Evolutionary conservation across 2,888 invertebrate species (phyloP).

Genomic region (Willowsia nigromaculata): DNA sequence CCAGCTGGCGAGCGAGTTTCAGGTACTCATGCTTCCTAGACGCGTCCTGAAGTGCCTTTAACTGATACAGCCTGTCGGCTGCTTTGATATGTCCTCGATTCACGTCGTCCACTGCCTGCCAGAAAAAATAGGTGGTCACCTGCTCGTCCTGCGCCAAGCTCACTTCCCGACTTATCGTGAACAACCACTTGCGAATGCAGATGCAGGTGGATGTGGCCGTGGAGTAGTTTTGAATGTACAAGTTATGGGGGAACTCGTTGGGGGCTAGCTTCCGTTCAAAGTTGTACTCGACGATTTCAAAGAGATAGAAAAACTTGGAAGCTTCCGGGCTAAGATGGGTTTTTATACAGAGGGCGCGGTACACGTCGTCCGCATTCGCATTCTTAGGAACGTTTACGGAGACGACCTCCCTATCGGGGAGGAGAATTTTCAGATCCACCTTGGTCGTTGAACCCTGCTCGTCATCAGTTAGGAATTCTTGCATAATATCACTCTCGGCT

Average conservation of each 20-base stretch:
- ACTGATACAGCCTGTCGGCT: conserved; percentile 94
- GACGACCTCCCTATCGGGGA: conserved; percentile 94
- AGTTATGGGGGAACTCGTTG: conserved; percentile 96
- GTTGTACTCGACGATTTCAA: conserved; percentile 98
- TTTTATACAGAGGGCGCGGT: conserved; percentile 91
- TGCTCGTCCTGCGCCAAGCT: conserved; percentile 86
- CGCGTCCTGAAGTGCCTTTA: conserved; percentile 95
- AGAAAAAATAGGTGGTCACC: conserved; percentile 92
- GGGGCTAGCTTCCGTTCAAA: conserved; percentile 96
- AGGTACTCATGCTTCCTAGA: conserved; percentile 93
- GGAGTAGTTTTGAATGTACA: conserved; percentile 99
- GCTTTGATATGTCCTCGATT: conserved; percentile 89
- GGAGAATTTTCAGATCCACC: conserved; percentile 86
- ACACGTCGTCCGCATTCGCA: conserved; percentile 94
- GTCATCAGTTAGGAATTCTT: conserved; percentile 97
- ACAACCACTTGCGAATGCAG: conserved; percentile 92
- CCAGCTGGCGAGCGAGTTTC: conserved; percentile 88
- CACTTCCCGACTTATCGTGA: conserved; percentile 86
- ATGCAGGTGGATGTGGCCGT: conserved; percentile 98
- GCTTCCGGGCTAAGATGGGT: conserved; percentile 90
- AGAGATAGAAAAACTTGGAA: conserved; percentile 95
- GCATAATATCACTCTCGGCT: conserved; percentile 97
- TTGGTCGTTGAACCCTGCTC: conserved; percentile 82
- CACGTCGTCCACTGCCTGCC: conserved; percentile 97
- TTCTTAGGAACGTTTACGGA: conserved; percentile 93